Percentiles rank a stretch among this genome's conserved stretches.
These are phyloP conservation scores for Dolichopus griseipennis DNA, from an alignment of 2,888 invertebrate species.

Conservation along the genomic window DNA sequence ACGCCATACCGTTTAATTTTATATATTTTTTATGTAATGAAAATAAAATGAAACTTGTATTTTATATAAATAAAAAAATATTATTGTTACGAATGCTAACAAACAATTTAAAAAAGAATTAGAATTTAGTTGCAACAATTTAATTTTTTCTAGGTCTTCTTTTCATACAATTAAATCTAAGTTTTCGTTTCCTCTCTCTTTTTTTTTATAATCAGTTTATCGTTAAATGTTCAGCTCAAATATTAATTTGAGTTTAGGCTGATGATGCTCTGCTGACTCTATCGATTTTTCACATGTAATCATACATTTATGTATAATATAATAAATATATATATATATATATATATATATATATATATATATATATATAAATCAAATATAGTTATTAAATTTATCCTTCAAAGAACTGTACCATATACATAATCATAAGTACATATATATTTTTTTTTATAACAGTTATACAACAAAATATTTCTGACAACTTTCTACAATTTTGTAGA, in stretches of 20 bases:
- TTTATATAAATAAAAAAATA: too few relatives aligned
- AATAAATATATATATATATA: not conserved
- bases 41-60: too few relatives aligned
- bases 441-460: not conserved
- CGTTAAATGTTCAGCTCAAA: too few relatives aligned
- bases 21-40: not conserved
- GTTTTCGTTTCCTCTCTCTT: too few relatives aligned
- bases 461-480: not conserved
- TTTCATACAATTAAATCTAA: too few relatives aligned
- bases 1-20: conserved; percentile 2
- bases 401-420: not conserved
- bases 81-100: too few relatives aligned
- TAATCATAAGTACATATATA: not conserved
- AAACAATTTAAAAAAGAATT: too few relatives aligned
- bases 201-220: too few relatives aligned
- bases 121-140: too few relatives aligned
- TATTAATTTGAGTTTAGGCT: not conserved
- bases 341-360: not conserved
- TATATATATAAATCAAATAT: not conserved
- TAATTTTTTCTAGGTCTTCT: too few relatives aligned
- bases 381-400: not conserved
- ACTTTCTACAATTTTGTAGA: too few relatives aligned
- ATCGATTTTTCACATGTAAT: not conserved
- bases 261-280: not conserved
- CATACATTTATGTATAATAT: not conserved